Percentiles rank a stretch among this genome's conserved stretches.
These are phyloP conservation scores for Drosophila testacea DNA, from an alignment of 2,888 invertebrate genomes.

Conservation along the genomic window DNA sequence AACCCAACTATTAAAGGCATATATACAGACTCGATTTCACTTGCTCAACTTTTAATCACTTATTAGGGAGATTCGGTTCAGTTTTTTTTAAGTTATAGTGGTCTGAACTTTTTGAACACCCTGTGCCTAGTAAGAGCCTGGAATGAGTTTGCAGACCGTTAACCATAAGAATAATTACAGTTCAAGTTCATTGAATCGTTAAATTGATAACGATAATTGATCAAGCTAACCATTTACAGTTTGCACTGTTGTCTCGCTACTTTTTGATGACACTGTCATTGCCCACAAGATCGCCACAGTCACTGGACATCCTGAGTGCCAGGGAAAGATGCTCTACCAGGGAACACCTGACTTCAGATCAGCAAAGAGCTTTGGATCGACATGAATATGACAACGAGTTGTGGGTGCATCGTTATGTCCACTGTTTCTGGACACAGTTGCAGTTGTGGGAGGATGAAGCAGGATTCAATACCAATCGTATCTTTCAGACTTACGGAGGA, in stretches of 20 bases:
- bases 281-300: constrained; percentile 13
- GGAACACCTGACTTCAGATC: constrained; percentile 5
- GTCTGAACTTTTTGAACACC: too few relatives aligned
- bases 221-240: constrained; percentile 4
- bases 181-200: background rate
- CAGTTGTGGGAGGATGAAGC: constrained; percentile 35
- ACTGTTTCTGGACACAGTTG: constrained; percentile 44
- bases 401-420: constrained; percentile 34
- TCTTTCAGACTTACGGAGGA: constrained; percentile 36
- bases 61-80: too few relatives aligned
- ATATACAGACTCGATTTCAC: background rate
- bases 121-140: too few relatives aligned
- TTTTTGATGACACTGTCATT: background rate
- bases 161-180: too few relatives aligned
- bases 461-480: constrained; percentile 32
- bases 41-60: background rate
- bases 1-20: background rate
- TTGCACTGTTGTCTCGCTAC: background rate
- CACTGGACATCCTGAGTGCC: constrained; percentile 21
- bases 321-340: constrained; percentile 24
- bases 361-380: constrained; percentile 31
- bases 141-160: too few relatives aligned
- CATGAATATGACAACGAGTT: constrained; percentile 23
- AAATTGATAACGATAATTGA: background rate
- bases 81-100: too few relatives aligned